Conservation (phyloP, 2,797 vertebrate species). For the Sorex maritimensis region DNA sequence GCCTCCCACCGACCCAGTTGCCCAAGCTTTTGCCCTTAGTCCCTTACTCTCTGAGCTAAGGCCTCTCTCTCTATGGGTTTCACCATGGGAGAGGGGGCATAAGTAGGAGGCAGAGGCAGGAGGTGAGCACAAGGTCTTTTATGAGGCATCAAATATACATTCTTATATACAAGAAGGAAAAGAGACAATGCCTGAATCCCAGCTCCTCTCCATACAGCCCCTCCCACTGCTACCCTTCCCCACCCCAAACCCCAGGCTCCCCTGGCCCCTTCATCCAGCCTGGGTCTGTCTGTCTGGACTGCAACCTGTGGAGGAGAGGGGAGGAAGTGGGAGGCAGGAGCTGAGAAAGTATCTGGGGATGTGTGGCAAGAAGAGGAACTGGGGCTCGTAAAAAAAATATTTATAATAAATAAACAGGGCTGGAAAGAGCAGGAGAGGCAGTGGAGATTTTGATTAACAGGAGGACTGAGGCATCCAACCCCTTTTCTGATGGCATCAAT, state of each 20-base stretch:
- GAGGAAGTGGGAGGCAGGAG: constrained; percentile 56
- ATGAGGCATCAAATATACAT: constrained; percentile 92
- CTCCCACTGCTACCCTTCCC: constrained; percentile 73
- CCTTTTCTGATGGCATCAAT: constrained; percentile 73
- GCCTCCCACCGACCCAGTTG: constrained; percentile 54
- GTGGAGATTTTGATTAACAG: constrained; percentile 80
- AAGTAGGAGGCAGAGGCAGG: constrained; percentile 85
- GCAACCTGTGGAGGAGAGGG: constrained; percentile 68
- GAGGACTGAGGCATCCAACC: constrained; percentile 70
- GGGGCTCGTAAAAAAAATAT: constrained; percentile 86
- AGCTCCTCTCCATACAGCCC: constrained; percentile 81
- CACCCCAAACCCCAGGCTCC: constrained; percentile 54
- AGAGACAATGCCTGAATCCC: constrained; percentile 87
- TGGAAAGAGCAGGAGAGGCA: constrained; percentile 81
- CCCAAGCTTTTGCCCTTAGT: constrained; percentile 55
- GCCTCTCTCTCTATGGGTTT: constrained; percentile 72
- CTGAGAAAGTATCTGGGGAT: constrained; percentile 76
- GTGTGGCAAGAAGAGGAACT: constrained; percentile 75
- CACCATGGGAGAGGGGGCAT: constrained; percentile 42
- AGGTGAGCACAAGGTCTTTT: constrained; percentile 89
- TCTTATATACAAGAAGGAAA: constrained; percentile 90
- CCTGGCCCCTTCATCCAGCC: constrained; percentile 74
- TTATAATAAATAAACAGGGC: constrained; percentile 87
- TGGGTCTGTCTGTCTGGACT: constrained; percentile 77
- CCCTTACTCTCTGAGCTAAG: constrained; percentile 58